Evolutionary conservation across 2,888 invertebrate genomes (phyloP).

Genomic region (Onchidella celtica): DNA sequence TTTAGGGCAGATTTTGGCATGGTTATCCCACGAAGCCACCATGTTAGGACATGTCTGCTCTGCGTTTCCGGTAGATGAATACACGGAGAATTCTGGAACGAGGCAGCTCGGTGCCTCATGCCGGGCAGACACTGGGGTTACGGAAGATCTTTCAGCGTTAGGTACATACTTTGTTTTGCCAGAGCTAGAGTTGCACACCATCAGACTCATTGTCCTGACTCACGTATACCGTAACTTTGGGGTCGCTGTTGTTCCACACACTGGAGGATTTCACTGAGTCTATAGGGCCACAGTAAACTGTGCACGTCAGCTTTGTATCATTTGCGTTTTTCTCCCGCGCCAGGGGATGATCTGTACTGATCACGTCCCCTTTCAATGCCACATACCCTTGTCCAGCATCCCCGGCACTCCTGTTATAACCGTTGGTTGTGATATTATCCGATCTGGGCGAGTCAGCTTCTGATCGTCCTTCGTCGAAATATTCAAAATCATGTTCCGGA

Average conservation of each 20-base stretch:
- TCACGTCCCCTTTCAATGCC: neutral
- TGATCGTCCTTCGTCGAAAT: neutral
- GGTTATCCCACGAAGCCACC: too few species aligned
- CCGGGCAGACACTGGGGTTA: too few species aligned
- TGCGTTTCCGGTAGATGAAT: too few species aligned
- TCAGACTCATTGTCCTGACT: neutral
- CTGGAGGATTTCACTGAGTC: neutral
- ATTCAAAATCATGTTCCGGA: neutral
- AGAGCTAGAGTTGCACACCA: neutral
- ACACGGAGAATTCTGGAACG: too few species aligned
- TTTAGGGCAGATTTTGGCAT: too few species aligned
- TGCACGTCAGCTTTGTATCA: neutral
- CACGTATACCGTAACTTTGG: neutral
- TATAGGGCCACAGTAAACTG: constrained; percentile 1
- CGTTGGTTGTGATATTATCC: neutral
- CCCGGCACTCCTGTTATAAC: neutral
- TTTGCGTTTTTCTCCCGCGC: neutral
- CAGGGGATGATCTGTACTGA: neutral
- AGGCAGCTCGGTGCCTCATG: too few species aligned
- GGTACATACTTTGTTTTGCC: too few species aligned
- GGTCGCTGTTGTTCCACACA: constrained; percentile 5
- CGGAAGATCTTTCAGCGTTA: too few species aligned
- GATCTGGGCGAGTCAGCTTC: neutral
- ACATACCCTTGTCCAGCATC: neutral
- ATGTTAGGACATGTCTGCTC: too few species aligned